Conservation (phyloP, 2,797 vertebrate genomes). For the Anolis apletophallus region DNA sequence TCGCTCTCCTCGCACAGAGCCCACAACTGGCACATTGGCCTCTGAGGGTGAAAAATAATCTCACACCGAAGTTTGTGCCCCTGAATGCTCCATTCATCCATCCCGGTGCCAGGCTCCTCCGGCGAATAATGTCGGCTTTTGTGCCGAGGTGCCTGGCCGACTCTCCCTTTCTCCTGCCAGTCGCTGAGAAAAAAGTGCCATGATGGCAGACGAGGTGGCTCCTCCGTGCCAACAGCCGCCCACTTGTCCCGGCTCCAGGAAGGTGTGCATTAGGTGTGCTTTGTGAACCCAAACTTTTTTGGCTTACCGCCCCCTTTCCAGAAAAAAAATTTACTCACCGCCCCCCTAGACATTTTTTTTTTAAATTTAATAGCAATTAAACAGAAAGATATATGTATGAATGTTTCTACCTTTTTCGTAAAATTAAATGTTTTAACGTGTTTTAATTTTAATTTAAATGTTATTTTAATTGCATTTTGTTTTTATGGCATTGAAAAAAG, state of each 20-base stretch:
- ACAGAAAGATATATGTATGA: no score
- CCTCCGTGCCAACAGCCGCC: not conserved
- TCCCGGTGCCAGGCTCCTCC: constrained; percentile 81
- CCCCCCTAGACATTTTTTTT: no score
- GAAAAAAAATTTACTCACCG: no score
- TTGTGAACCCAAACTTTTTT: no score
- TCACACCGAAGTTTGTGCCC: constrained; percentile 82
- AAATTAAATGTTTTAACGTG: no score
- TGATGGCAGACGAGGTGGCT: constrained; percentile 77
- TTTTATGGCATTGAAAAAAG: no score
- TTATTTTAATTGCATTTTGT: no score
- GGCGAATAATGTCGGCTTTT: constrained; percentile 96
- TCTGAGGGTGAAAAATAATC: constrained; percentile 90
- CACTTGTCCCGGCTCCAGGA: not conserved
- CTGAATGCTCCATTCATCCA: constrained; percentile 97
- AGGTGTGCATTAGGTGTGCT: no score
- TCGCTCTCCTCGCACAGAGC: constrained; percentile 29
- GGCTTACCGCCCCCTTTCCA: no score
- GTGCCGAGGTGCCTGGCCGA: constrained; percentile 82
- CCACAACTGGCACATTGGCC: constrained; percentile 81
- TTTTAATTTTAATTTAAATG: no score
- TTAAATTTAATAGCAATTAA: no score
- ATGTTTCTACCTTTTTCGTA: no score
- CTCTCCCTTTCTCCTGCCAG: constrained; percentile 70
- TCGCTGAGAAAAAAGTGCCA: constrained; percentile 83